Percentiles rank a stretch among this genome's conserved stretches.
These are phyloP conservation scores for Amniataba percoides DNA, from an alignment of 2,797 vertebrate species.

Conservation along the genomic window DNA sequence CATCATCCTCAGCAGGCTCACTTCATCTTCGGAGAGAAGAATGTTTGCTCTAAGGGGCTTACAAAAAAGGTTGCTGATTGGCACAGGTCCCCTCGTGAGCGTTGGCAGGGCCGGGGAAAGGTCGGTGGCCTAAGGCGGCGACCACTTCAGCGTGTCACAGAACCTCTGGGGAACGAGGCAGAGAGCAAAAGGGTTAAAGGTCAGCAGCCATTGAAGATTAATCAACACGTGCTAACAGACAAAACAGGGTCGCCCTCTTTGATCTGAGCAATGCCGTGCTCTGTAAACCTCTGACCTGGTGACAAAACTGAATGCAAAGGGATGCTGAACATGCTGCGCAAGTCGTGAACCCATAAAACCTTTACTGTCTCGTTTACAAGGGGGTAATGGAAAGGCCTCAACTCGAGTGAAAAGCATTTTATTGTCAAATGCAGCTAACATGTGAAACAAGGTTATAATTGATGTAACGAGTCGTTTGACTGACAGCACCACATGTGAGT, in stretches of 20 bases:
- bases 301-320: slow-evolving; percentile 37
- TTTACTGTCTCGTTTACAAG: slow-evolving; percentile 17
- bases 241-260: slow-evolving; percentile 6
- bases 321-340: slow-evolving; percentile 17
- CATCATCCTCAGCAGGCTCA: slow-evolving; percentile 44
- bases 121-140: slow-evolving; percentile 51
- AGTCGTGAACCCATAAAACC: slow-evolving; percentile 32
- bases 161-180: slow-evolving; percentile 78
- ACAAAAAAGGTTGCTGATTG: slow-evolving; percentile 69
- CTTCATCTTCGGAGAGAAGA: slow-evolving; percentile 44
- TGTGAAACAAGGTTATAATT: slow-evolving; percentile 20
- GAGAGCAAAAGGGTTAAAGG: slow-evolving; percentile 31
- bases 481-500: slow-evolving; percentile 52
- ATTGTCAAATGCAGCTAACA: not conserved
- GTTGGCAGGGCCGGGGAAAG: slow-evolving; percentile 45
- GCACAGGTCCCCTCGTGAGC: slow-evolving; percentile 67
- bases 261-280: slow-evolving; percentile 22
- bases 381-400: slow-evolving; percentile 2
- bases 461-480: slow-evolving; percentile 23
- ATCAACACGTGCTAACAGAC: slow-evolving; percentile 17
- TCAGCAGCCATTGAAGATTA: slow-evolving; percentile 6
- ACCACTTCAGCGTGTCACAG: slow-evolving; percentile 76
- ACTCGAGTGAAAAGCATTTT: not conserved
- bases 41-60: slow-evolving; percentile 54
- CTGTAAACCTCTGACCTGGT: slow-evolving; percentile 57